Conservation (phyloP, 2,888 invertebrate genomes). For the Rhabditoides inermis region DNA sequence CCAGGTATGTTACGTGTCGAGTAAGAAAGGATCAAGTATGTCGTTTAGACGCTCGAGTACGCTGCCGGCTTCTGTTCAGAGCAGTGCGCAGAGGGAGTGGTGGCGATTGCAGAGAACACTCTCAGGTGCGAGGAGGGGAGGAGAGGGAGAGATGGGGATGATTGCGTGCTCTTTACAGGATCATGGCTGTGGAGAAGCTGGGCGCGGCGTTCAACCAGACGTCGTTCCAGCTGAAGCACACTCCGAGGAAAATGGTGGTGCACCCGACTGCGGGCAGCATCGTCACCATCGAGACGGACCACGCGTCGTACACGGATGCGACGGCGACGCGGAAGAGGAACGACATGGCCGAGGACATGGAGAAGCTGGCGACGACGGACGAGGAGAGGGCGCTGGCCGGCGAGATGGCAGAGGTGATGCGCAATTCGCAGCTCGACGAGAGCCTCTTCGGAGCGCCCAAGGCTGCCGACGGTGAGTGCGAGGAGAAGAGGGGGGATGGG, state of each 20-base stretch:
- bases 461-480: constrained; percentile 63
- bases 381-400: constrained; percentile 86
- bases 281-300: constrained; percentile 88
- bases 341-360: constrained; percentile 97
- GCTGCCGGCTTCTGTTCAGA: constrained; percentile 88
- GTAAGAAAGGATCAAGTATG: constrained; percentile 54
- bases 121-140: constrained; percentile 63
- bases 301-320: constrained; percentile 93
- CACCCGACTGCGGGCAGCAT: constrained; percentile 83
- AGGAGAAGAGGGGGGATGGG: constrained; percentile 52
- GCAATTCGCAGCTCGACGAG: constrained; percentile 85
- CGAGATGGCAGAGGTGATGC: constrained; percentile 93
- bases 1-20: constrained; percentile 57
- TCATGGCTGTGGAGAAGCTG: constrained; percentile 90
- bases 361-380: constrained; percentile 80
- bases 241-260: constrained; percentile 72
- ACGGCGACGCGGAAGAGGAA: constrained; percentile 82
- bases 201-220: constrained; percentile 94
- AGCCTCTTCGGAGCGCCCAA: constrained; percentile 85
- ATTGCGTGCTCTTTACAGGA: constrained; percentile 60
- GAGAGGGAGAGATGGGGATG: too few relatives aligned
- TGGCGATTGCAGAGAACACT: constrained; percentile 95
- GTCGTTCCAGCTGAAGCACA: constrained; percentile 82
- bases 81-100: constrained; percentile 98
- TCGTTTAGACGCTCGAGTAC: constrained; percentile 85